Conservation (phyloP, 2,113 vertebrate genomes). For the Ptyas mucosa region DNA sequence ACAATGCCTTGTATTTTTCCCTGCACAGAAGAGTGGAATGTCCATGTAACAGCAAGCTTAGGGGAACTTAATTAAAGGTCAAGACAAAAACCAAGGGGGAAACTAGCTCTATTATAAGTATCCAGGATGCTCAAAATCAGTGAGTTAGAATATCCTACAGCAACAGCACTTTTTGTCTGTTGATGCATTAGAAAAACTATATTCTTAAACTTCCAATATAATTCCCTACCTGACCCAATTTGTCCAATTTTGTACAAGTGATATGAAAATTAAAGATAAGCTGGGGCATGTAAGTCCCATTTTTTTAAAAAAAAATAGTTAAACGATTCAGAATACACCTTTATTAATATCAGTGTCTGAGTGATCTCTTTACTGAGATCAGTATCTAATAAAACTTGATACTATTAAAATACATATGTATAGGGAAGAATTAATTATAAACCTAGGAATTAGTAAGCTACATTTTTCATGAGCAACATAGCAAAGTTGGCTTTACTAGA, state of each 20-base stretch:
- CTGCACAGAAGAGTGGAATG: neutral
- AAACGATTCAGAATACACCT: neutral
- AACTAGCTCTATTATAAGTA: accelerated
- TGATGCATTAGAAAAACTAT: neutral
- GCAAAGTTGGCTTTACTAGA: neutral
- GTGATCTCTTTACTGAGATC: no score
- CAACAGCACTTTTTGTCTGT: neutral
- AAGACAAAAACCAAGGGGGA: conserved; percentile 4
- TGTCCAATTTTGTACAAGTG: neutral
- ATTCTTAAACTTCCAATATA: no score
- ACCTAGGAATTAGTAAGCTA: neutral
- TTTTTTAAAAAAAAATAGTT: neutral
- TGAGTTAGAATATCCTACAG: neutral
- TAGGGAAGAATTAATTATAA: neutral
- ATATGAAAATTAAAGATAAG: neutral
- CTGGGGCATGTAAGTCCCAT: neutral
- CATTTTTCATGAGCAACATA: neutral
- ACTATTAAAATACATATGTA: neutral
- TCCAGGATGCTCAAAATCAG: neutral
- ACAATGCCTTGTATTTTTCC: neutral
- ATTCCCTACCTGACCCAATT: neutral
- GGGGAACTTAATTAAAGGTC: conserved; percentile 1
- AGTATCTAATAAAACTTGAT: neutral
- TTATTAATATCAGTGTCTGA: neutral
- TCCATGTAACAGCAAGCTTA: neutral